These are phyloP conservation scores for Chromis chromis DNA, from an alignment of 2,797 vertebrate genomes.

Conservation along the genomic window DNA sequence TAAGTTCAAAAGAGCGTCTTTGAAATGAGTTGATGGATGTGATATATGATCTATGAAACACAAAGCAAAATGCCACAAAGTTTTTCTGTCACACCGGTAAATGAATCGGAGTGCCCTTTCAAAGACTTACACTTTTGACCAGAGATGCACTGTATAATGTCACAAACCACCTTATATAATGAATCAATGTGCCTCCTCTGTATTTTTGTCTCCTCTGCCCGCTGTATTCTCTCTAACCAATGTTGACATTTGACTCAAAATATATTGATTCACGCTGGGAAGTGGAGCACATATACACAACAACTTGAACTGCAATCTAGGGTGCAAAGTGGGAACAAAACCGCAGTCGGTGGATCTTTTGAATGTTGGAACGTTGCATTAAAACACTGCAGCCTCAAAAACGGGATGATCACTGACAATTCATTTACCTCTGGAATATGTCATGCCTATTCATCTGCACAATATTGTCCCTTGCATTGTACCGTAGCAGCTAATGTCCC, in stretches of 20 bases:
- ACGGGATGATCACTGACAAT: conserved; percentile 23
- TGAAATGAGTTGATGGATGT: conserved; percentile 7
- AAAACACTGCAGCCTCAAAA: conserved; percentile 27
- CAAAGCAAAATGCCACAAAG: conserved; percentile 36
- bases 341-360: conserved; percentile 21
- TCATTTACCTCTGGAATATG: conserved; percentile 17
- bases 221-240: conserved; percentile 62
- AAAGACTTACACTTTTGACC: conserved; percentile 72
- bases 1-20: conserved; percentile 4
- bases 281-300: conserved; percentile 47
- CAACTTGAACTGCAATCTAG: conserved; percentile 34
- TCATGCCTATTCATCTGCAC: conserved; percentile 16
- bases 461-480: not conserved
- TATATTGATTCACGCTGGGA: conserved; percentile 71
- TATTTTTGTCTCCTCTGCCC: conserved; percentile 53
- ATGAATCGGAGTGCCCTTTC: conserved; percentile 77
- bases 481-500: not conserved
- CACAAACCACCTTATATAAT: conserved; percentile 74
- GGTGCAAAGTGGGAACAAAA: conserved; percentile 47
- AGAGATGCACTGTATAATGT: conserved; percentile 73
- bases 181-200: conserved; percentile 72
- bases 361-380: conserved; percentile 26
- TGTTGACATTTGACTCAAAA: conserved; percentile 80
- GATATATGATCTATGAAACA: conserved; percentile 33
- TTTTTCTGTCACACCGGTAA: conserved; percentile 46